A percentile compares a stretch with the other conserved stretches of the same genome.
phyloP scores from a whole-genome alignment of 2,888 invertebrate species.

The Lobophora halterata region DNA sequence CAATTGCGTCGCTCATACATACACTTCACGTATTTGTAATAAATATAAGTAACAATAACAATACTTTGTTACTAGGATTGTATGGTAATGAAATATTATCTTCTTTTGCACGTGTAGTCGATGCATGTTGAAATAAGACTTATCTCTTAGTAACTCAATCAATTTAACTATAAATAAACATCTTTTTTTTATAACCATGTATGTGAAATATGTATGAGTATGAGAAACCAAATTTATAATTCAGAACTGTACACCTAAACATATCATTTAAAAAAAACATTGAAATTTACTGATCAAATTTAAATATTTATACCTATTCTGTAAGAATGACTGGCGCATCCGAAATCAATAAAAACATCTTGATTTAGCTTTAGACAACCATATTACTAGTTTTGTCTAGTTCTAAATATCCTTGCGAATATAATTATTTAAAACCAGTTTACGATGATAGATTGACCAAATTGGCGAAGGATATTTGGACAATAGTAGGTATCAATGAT shows the following conservation, averaged over 20 bases:
- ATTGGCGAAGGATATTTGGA: not conserved
- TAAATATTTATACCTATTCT: no score
- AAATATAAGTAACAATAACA: not conserved
- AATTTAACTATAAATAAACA: no score
- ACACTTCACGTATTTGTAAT: not conserved
- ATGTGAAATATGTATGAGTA: no score
- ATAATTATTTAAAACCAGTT: conserved; percentile 21
- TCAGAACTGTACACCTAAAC: no score
- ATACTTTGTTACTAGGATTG: conserved; percentile 8
- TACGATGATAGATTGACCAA: conserved; percentile 20
- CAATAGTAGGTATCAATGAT: not conserved
- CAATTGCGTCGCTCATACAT: not conserved
- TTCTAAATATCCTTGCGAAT: conserved; percentile 35
- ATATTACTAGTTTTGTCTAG: conserved; percentile 28
- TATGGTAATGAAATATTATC: conserved; percentile 8
- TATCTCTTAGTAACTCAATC: no score
- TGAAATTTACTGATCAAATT: no score
- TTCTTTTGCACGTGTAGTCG: conserved; percentile 3
- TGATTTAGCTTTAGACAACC: conserved; percentile 2
- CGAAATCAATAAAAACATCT: conserved; percentile 3
- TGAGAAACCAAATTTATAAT: no score
- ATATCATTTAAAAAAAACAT: no score
- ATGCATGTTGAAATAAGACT: no score
- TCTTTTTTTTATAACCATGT: no score
- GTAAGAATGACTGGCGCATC: not conserved